Base-by-base conservation (phyloP, 2,888 invertebrate genomes). In the Geotrupes spiniger region DNA sequence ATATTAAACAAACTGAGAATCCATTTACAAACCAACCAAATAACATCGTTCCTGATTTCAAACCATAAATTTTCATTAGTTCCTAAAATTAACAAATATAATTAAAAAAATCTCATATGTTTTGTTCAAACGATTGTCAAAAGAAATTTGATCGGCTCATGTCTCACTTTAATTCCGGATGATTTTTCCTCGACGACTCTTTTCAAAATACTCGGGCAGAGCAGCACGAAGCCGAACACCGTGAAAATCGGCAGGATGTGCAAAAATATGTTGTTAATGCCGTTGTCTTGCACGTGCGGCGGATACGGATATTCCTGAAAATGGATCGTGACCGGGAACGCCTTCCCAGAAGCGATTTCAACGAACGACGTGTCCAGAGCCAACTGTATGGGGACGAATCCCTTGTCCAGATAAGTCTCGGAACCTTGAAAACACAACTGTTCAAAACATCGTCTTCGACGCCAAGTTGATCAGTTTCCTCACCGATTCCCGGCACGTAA, bases 21-120 rank as follows among this genome's bases (percentile, higher is more conserved):
- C 86, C 85, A 65, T 90, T 89, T 33, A 84, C 75, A 70, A 90
- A 92, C 90, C 92, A 92, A 1, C 91, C 89, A 0, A 79, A 68
- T 92, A 93, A 93, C 63, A 92, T 87, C 55, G 92, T 73, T 85
- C 89, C 90, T 43, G 85, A 85, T 25, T 83, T 80, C 17, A 94
- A 73, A 1, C 94, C 94, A 87, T 92, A 92, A 73, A 93, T 89
- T 76, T 91, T 92, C 89, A 93, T 88, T 1, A 90, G 84, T 78
- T 93, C 93, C 86, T 92, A 72, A 21, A 69, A 40, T 14, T 17
- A 25, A 39, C 16, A 36, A 6, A 47, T 10, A 33, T 31, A n/a
- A n/a, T n/a, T n/a, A n/a, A n/a, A n/a, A n/a, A n/a, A n/a, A n/a
- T n/a, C n/a, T n/a, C n/a, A n/a, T n/a, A n/a, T n/a, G n/a, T n/a